Conservation (phyloP, 2,797 vertebrate species). For the Borostomias antarcticus region DNA sequence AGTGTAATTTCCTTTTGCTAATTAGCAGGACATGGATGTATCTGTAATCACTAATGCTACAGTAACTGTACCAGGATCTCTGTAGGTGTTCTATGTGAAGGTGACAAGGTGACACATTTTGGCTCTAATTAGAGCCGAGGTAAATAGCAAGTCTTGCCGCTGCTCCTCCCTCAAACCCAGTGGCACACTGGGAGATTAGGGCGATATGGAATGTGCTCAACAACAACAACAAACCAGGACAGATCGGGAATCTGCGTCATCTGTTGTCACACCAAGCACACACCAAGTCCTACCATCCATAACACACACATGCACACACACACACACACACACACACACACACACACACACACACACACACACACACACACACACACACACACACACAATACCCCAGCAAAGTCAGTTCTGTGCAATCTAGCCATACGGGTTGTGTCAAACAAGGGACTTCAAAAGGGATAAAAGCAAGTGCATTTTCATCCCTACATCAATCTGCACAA, state of each 20-base stretch:
- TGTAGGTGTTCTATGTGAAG: slow-evolving; percentile 35
- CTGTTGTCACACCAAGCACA: slow-evolving; percentile 42
- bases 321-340: slow-evolving; percentile 1
- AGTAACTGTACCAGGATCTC: slow-evolving; percentile 51
- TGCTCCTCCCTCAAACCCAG: slow-evolving; percentile 13
- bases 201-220: slow-evolving; percentile 43
- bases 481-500: slow-evolving; percentile 41
- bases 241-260: no score
- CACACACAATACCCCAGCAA: slow-evolving; percentile 40
- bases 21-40: slow-evolving; percentile 40
- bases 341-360: slow-evolving; percentile 9
- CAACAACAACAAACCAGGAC: slow-evolving; percentile 57
- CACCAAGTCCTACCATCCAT: not conserved
- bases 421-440: slow-evolving; percentile 54
- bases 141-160: slow-evolving; percentile 33
- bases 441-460: slow-evolving; percentile 55
- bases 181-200: slow-evolving; percentile 51
- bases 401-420: slow-evolving; percentile 61
- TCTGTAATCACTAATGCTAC: slow-evolving; percentile 65
- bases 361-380: not conserved
- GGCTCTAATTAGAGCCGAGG: slow-evolving; percentile 28
- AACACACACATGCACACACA: not conserved
- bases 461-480: slow-evolving; percentile 50
- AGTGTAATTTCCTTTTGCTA: slow-evolving; percentile 28
- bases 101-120: slow-evolving; percentile 36